Conservation (phyloP, 2,113 vertebrate species). For the Hymenochirus boettgeri region DNA sequence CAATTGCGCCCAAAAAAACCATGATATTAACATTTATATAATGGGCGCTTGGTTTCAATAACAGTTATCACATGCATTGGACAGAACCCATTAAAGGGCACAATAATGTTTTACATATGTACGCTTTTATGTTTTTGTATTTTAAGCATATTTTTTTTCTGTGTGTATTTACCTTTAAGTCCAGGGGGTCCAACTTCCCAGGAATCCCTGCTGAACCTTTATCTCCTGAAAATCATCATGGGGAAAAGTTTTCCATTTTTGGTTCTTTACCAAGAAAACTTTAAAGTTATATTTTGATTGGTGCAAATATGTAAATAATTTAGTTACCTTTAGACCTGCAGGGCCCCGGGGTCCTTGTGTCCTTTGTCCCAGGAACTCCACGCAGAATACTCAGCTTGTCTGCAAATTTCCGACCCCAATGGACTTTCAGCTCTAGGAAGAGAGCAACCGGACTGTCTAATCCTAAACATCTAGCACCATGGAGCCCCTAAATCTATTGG, state of each 20-base stretch:
- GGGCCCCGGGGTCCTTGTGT: neutral
- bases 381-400: conserved; percentile 12
- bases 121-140: no score
- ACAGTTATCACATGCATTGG: no score
- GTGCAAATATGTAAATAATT: neutral
- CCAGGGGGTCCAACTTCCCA: conserved; percentile 27
- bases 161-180: conserved; percentile 10
- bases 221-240: neutral
- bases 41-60: no score
- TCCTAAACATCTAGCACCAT: no score
- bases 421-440: neutral
- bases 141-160: no score
- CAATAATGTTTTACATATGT: no score
- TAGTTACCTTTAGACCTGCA: conserved; percentile 24
- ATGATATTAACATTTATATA: neutral
- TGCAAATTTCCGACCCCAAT: neutral
- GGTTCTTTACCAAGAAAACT: no score
- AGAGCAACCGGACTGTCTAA: no score
- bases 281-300: no score
- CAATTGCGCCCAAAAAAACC: no score
- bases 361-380: conserved; percentile 7
- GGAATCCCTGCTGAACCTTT: conserved; percentile 15
- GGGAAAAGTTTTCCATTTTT: neutral
- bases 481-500: no score
- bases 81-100: no score